Base-by-base conservation (phyloP, 37 sponge, comb jelly and placozoan species). In the Diacarnus erythraeanus region DNA sequence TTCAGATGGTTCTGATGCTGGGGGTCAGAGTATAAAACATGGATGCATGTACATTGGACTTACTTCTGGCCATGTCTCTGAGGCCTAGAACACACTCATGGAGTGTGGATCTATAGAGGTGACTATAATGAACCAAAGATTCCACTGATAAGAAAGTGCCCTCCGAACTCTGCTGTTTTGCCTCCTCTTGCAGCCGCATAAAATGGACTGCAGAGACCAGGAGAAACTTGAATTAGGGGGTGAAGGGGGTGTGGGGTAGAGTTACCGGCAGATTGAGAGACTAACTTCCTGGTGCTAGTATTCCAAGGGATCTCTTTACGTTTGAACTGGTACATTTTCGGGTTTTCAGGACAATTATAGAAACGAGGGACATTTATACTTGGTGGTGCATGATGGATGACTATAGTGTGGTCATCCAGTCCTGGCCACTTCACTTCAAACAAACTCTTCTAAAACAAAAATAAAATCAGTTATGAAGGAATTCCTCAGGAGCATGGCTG, bases 41-140 rank as follows among this genome's bases (percentile, higher is more conserved):
- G 18, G 8, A 8, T 61, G 64, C 51, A 47, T 47, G 10, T 15
- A 6, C 51, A 12, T 15, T 6, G 12, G 12, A 12, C 51, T 47
- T 6, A 15, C 12, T 47, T 6, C 51, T 47, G 51, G 12, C 51
- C 51, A 15, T 47, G 51, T 38, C 68, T 64, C 74, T 75, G 42
- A 66, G 77, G 0, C 42, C 71, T 25, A 69, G 81, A 2, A 87
- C 77, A 57, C 84, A 86, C 74, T 80, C 89, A 57, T 85, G 85
- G 15, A 92, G 75, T 73, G 39, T 39, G 0, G 85, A 80, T 26
- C 88, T 74, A 72, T 79, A 92, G 42, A 27, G 40, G 33, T 42
- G 64, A 42, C 92, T 92, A 77, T 59, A 79, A 35, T 59, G 44
- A 30, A 89, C 44, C 18, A 83, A 43, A 8, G 38, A 56, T 30